Evolutionary conservation across 1,140 invertebrate species (phyloP).

Genomic region (Ceratina calcarata): DNA sequence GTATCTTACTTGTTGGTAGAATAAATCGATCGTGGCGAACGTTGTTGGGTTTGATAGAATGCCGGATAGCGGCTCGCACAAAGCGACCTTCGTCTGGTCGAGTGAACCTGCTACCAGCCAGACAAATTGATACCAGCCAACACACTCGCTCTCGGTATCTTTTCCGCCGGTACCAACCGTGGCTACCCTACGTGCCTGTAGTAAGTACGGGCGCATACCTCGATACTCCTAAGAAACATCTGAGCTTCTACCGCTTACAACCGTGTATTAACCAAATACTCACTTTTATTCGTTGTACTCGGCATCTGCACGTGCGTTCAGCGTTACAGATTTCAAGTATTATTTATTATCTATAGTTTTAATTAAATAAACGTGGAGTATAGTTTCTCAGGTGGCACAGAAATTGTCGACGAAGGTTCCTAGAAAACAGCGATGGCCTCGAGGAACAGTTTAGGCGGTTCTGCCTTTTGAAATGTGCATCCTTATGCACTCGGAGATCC

Average conservation of each 20-base stretch:
- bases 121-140: conserved; percentile 79
- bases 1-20: conserved; percentile 71
- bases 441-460: conserved; percentile 53
- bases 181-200: conserved; percentile 54
- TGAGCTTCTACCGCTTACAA: too few relatives aligned
- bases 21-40: conserved; percentile 76
- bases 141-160: conserved; percentile 75
- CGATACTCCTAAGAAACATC: too few relatives aligned
- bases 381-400: too few relatives aligned
- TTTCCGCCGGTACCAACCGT: conserved; percentile 52
- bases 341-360: too few relatives aligned
- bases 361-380: too few relatives aligned
- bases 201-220: conserved; percentile 65
- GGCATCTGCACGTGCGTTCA: too few relatives aligned
- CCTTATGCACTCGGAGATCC: conserved; percentile 47
- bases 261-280: too few relatives aligned
- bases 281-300: too few relatives aligned
- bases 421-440: conserved; percentile 56
- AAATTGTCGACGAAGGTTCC: conserved; percentile 55
- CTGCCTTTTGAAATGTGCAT: conserved; percentile 56
- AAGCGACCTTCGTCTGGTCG: conserved; percentile 76
- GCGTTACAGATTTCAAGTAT: too few relatives aligned
- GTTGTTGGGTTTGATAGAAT: conserved; percentile 77
- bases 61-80: conserved; percentile 77
- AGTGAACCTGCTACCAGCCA: conserved; percentile 71